Base-by-base conservation (phyloP, 2,797 vertebrate species). In the Percopsis omiscomaycus region DNA sequence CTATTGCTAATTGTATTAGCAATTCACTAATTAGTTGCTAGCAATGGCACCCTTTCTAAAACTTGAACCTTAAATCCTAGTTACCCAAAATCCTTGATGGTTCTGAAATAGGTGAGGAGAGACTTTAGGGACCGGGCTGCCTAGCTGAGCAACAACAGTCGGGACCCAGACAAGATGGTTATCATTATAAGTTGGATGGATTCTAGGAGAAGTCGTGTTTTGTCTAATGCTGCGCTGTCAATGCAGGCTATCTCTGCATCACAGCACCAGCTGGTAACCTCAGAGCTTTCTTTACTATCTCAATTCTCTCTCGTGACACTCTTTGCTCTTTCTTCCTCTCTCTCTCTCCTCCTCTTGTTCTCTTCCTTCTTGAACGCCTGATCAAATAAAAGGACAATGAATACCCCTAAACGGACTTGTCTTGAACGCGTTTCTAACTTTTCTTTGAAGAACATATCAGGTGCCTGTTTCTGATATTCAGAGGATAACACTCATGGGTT, bases 191-290 rank as follows among this genome's bases (percentile, higher is more conserved):
- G 60, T 57, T 61, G 49, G 57, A 64, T 56, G 42, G 64, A 64
- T 57, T 61, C 72, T 46, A 32, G 16, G 44, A 65, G 50, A 73
- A 72, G 79, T 66, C 66, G 66, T 93, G 87, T 93, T 94, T 90
- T 90, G 93, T 90, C 92, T 92, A 82, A 69, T 64, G 57, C 75
- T 79, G 65, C 61, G 69, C 50, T 77, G 69, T 77, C 70, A 72
- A 66, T 79, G 61, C 71, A 47, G 53, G 56, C 74, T 89, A 91
- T 93, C 91, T 87, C 69, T 73, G 61, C 69, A 92, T 92, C 88
- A 82, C 66, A 85, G 85, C 89, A 84, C 87, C 84, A 80, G 78
- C 68, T 69, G 27, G 57, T 56, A 92, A 87, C 65, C 73, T 67
- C 76, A 86, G 80, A 80, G 83, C 66, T 86, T 79, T 85, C 59